Evolutionary conservation across 2,113 vertebrate species (phyloP), one percentile per base, ranked within the genome.

Genomic region (Centrocercus urophasianus): DNA sequence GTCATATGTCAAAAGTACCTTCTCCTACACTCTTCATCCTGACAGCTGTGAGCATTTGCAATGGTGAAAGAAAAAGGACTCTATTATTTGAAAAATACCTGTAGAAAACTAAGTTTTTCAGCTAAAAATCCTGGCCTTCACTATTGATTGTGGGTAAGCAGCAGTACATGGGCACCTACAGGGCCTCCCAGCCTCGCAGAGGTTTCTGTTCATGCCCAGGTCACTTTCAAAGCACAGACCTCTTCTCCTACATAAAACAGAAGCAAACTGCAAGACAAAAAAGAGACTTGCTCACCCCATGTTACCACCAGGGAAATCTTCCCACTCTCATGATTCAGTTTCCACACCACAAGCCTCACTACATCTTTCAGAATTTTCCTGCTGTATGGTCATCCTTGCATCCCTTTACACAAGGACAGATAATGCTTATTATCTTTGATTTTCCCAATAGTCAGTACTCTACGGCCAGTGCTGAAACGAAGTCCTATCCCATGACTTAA

Each of bases 71-170:
- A 88, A 93, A 91, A 75, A 20, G 59, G 7, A 83, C 48, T 85
- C 92, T 70, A 74, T 60, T 90, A 40, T 89, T 86, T 81, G 32
- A 91, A 83, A 93, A 89, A 91, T 86, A 85, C 8, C 32, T 88
- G 47, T 48, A 43, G 63, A 45, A 93, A 88, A 80, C 13, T 36
- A 45, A 77, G 7, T 73, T 32, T 76, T 20, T 6, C 60, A 80
- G 40, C 6, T 69, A 47, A 71, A 88, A 70, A 45, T 17, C 27
- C 5, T 15, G 6, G 2, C 6, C n/a, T 84, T 81, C 50, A 18
- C 10, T 66, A n/a, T 47, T 79, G 38, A 52, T 52, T 16, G 9
- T 42, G 61, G 59, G 28, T 28, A 45, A 91, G 22, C 43, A 88
- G 12, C 30, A 88, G 20, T 13, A 57, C 40, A 42, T 17, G 16